Conservation (phyloP, 2,113 vertebrate genomes). For the Acinonyx jubatus region DNA sequence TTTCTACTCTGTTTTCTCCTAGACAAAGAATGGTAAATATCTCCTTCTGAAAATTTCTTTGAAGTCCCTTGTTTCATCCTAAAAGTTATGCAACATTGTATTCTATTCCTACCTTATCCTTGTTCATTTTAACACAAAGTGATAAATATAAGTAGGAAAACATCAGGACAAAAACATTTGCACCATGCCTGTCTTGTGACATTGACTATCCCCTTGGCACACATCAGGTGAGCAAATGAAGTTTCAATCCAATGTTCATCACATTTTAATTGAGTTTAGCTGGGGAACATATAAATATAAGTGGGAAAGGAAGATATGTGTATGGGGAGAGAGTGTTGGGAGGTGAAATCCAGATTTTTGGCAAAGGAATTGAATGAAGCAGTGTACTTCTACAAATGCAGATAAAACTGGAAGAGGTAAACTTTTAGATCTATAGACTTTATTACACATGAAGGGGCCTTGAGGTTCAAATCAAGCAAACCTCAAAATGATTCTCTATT, state of each 20-base stretch:
- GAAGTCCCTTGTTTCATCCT: conserved; percentile 5
- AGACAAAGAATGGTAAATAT: not conserved
- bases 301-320: not conserved
- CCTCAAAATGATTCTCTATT: conserved; percentile 20
- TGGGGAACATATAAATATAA: not conserved
- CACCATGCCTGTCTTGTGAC: not conserved
- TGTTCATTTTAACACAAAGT: conserved; percentile 47
- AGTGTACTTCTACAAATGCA: conserved; percentile 46
- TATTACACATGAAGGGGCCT: not conserved
- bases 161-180: not conserved
- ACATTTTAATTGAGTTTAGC: conserved; percentile 56
- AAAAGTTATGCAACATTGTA: conserved; percentile 3
- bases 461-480: conserved; percentile 61
- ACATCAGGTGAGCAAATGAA: conserved; percentile 40
- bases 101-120: not conserved
- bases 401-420: conserved; percentile 42
- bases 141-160: not conserved
- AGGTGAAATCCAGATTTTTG: not conserved
- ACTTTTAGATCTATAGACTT: conserved; percentile 56
- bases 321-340: not conserved
- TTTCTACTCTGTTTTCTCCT: not conserved
- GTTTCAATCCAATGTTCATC: conserved; percentile 8
- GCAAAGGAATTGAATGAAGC: conserved; percentile 45
- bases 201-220: conserved; percentile 12
- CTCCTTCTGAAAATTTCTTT: not conserved